Evolutionary conservation across 2,797 vertebrate genomes (phyloP).

Genomic region (Pogoniulus pusillus): DNA sequence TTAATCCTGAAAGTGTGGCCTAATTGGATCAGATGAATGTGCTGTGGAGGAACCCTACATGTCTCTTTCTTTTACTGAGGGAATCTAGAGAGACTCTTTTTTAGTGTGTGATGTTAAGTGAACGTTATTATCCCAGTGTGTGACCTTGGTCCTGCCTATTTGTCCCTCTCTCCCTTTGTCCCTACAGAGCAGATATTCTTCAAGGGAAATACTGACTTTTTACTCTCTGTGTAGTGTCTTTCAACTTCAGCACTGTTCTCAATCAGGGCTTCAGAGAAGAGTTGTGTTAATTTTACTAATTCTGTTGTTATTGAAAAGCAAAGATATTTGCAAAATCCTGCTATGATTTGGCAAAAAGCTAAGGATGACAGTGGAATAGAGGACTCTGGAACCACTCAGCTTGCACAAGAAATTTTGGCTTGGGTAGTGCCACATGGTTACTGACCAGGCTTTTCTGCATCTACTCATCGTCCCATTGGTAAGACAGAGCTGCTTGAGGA

Average conservation of each 20-base stretch:
- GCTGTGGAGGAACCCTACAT: neutral
- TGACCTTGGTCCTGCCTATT: conserved; percentile 1
- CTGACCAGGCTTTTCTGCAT: neutral
- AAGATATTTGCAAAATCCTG: neutral
- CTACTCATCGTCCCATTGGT: neutral
- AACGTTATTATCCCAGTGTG: neutral
- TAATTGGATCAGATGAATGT: neutral
- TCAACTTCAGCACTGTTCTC: neutral
- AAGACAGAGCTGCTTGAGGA: neutral
- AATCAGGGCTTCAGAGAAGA: neutral
- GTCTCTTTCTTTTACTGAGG: neutral
- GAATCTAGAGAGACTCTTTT: neutral
- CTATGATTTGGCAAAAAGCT: neutral
- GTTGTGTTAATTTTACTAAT: neutral
- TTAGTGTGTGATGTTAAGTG: conserved; percentile 8
- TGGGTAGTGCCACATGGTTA: neutral
- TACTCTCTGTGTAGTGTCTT: neutral
- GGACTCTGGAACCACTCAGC: neutral
- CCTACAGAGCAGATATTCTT: neutral
- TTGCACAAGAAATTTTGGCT: neutral
- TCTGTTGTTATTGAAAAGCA: neutral
- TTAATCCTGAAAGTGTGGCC: neutral
- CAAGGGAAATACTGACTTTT: conserved; percentile 12
- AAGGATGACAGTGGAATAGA: neutral
- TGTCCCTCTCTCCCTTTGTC: neutral